Percentiles rank a stretch among this genome's conserved stretches.
Evolutionary conservation across 2,113 vertebrate genomes (phyloP).

Genomic region (Sinocyclocheilus grahami): DNA sequence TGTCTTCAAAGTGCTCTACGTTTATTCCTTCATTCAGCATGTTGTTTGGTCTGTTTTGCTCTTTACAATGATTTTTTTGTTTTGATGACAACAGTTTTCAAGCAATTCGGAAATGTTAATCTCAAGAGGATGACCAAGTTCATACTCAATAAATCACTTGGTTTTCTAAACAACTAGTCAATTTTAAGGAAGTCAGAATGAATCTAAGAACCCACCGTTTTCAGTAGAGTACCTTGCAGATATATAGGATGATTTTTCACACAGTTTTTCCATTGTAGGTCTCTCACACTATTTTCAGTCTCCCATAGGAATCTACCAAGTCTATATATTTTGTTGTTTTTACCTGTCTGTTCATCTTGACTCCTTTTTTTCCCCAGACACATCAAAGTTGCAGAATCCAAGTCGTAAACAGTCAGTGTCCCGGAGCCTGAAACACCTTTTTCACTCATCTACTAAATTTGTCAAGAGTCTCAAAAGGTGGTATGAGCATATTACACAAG

Average conservation of each 20-base stretch:
- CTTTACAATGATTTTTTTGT: background rate
- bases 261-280: background rate
- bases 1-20: slow-evolving; percentile 8
- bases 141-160: background rate
- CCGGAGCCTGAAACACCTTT: slow-evolving; percentile 95
- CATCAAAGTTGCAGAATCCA: slow-evolving; percentile 86
- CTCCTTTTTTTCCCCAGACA: slow-evolving; percentile 74
- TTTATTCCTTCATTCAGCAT: slow-evolving; percentile 13
- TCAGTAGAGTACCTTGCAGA: too few species aligned
- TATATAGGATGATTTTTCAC: too few species aligned
- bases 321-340: background rate
- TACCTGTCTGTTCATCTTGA: background rate
- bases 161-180: background rate
- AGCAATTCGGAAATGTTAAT: background rate
- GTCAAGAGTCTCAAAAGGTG: slow-evolving; percentile 96
- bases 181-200: too few species aligned
- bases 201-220: too few species aligned
- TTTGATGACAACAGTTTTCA: background rate
- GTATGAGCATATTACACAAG: background rate
- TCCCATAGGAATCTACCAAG: background rate
- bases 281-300: background rate
- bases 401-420: slow-evolving; percentile 97
- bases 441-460: slow-evolving; percentile 97
- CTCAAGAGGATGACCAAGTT: background rate
- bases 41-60: background rate